phyloP scores from a whole-genome alignment of 2,888 invertebrate species.

The Brachylomia viminalis region DNA sequence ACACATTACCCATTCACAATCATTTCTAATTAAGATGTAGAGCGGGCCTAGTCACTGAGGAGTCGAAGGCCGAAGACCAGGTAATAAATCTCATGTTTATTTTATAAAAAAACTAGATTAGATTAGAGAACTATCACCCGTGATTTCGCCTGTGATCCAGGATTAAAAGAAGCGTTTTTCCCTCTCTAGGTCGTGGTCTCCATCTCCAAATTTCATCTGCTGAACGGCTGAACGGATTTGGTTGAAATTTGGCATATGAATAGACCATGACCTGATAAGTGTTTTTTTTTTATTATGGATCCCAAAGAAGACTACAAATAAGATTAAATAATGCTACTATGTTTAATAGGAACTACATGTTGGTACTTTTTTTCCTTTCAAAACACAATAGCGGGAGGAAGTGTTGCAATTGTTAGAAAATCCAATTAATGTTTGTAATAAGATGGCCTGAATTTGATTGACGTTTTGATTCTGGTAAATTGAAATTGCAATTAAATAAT shows the following conservation, averaged over 20 bases:
- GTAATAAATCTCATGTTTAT: slow-evolving; percentile 24
- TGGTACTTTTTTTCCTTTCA: slow-evolving; percentile 41
- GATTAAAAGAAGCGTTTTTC: too few species aligned
- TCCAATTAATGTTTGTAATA: slow-evolving; percentile 37
- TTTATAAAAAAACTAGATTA: too few species aligned
- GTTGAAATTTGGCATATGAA: too few species aligned
- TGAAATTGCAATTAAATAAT: slow-evolving; percentile 36
- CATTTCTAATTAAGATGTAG: slow-evolving; percentile 76
- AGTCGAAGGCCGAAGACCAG: slow-evolving; percentile 23
- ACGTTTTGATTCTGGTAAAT: slow-evolving; percentile 36
- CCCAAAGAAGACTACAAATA: not conserved
- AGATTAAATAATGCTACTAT: not conserved
- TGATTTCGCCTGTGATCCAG: too few species aligned
- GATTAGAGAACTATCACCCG: too few species aligned
- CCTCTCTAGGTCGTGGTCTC: too few species aligned
- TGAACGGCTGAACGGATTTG: too few species aligned
- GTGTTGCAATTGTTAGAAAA: slow-evolving; percentile 40
- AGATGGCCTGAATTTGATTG: slow-evolving; percentile 31
- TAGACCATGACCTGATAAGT: not conserved
- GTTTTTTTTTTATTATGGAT: not conserved
- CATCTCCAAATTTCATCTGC: too few species aligned
- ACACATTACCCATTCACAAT: slow-evolving; percentile 73
- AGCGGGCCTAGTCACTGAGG: slow-evolving; percentile 36
- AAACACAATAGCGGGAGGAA: slow-evolving; percentile 17
- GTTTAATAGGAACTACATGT: not conserved